Conservation (phyloP, 2,113 vertebrate species). For the Suncus etruscus region DNA sequence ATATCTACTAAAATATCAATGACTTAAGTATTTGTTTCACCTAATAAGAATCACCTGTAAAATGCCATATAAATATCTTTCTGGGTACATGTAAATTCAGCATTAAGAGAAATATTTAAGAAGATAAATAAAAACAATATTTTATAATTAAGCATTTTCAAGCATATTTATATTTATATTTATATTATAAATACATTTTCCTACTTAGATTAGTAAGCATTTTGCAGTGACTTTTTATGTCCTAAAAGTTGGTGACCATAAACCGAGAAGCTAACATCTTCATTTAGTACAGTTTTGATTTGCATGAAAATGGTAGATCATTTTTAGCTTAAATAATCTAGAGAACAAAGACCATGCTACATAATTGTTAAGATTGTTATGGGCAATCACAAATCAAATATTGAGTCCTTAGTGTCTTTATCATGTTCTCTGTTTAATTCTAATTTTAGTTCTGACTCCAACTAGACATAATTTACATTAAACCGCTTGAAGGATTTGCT, state of each 20-base stretch:
- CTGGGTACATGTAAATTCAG: neutral
- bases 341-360: neutral
- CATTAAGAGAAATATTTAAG: neutral
- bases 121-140: neutral
- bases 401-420: neutral
- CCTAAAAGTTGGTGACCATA: neutral
- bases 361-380: neutral
- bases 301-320: neutral
- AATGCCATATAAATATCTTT: neutral
- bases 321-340: neutral
- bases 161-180: neutral
- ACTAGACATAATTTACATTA: neutral
- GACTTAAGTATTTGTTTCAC: neutral
- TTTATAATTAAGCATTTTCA: slow-evolving; percentile 37
- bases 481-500: neutral
- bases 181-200: neutral
- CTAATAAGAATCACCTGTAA: neutral
- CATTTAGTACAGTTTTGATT: neutral
- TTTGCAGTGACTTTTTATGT: neutral
- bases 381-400: no score
- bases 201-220: neutral
- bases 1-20: no score
- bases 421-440: neutral
- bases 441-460: neutral
- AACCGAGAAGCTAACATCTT: neutral